These are phyloP conservation scores for Yoshiicerus persimilis DNA, from an alignment of 1,140 invertebrate species.

Conservation along the genomic window DNA sequence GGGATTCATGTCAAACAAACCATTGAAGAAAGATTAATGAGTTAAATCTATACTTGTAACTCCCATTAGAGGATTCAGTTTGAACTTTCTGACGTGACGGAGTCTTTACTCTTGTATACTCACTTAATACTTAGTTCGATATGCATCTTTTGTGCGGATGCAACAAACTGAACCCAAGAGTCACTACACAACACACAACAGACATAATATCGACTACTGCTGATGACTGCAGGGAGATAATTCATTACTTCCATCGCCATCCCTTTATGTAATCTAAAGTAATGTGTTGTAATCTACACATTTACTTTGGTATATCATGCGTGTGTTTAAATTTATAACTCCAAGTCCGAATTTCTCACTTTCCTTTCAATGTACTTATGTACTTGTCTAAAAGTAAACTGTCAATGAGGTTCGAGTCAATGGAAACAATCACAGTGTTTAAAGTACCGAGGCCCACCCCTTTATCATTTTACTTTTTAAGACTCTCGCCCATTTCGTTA, in stretches of 20 bases:
- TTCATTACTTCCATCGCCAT: not conserved
- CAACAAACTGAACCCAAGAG: not conserved
- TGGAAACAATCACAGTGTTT: not conserved
- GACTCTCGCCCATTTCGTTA: not conserved
- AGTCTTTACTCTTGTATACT: not conserved
- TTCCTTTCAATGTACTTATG: not conserved
- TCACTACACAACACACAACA: too few relatives aligned
- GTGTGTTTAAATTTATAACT: not conserved
- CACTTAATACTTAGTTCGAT: not conserved
- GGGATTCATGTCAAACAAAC: conserved; percentile 50
- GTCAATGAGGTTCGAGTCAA: not conserved
- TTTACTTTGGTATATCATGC: not conserved
- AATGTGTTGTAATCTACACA: not conserved
- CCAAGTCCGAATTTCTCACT: not conserved
- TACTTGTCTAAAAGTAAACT: not conserved
- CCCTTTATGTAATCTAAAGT: not conserved
- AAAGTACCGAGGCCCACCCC: not conserved
- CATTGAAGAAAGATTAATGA: conserved; percentile 51
- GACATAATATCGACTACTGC: conserved; percentile 3
- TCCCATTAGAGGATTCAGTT: conserved; percentile 26
- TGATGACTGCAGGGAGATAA: conserved; percentile 6
- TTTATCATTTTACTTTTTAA: not conserved
- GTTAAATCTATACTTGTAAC: conserved; percentile 33
- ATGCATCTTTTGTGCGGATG: not conserved
- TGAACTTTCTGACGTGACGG: conserved; percentile 5